Percentiles rank a stretch among this genome's conserved stretches.
Conservation (phyloP, 2,797 vertebrate genomes). For the Lepus townsendii region DNA sequence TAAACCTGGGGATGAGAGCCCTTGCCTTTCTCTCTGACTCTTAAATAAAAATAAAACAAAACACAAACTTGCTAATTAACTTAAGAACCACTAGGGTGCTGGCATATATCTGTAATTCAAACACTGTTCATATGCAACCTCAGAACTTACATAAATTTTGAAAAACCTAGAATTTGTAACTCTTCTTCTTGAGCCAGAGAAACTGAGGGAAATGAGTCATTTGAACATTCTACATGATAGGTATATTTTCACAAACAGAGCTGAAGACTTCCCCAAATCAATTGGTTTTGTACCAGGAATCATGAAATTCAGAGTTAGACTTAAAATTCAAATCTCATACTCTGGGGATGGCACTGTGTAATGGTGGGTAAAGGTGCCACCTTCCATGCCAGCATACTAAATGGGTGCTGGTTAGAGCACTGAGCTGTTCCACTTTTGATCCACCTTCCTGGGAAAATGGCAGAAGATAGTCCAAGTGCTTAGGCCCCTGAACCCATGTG, state of each 20-base stretch:
- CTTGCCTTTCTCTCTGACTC: no score
- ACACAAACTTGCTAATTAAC: no score
- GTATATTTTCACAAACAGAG: conserved; percentile 47
- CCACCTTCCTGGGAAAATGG: no score
- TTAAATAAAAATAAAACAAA: no score
- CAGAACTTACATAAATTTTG: conserved; percentile 28
- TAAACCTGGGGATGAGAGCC: no score
- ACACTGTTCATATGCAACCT: conserved; percentile 30
- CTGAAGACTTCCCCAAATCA: conserved; percentile 46
- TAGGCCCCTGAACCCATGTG: no score
- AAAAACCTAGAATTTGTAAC: conserved; percentile 20
- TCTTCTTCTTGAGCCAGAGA: conserved; percentile 41
- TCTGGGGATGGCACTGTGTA: background rate
- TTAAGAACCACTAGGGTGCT: conserved; percentile 28
- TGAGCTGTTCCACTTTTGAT: no score
- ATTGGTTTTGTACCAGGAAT: conserved; percentile 8
- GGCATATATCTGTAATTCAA: conserved; percentile 55
- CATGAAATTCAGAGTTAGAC: conserved; percentile 25
- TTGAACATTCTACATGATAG: conserved; percentile 22
- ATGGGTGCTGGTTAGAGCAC: no score
- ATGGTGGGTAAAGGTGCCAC: no score
- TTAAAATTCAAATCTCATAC: conserved; percentile 46
- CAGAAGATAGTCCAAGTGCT: no score
- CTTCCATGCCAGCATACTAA: no score
- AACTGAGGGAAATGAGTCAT: conserved; percentile 40